These are phyloP conservation scores for Glaucomys volans DNA, from an alignment of 2,113 vertebrate genomes.

Conservation along the genomic window DNA sequence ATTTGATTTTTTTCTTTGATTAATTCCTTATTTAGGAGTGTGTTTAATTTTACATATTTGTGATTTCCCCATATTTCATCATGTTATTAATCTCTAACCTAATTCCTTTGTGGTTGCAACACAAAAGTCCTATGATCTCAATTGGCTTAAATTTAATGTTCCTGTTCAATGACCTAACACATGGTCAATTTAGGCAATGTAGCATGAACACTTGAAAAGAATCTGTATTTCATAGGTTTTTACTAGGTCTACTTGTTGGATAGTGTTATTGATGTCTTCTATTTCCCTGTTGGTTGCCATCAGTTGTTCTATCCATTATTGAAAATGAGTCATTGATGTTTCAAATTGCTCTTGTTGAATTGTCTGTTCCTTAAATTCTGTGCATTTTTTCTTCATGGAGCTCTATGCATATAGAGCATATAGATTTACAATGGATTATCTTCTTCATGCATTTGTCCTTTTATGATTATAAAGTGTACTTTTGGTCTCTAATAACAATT, in stretches of 20 bases:
- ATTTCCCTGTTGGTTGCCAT: background rate
- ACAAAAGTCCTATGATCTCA: background rate
- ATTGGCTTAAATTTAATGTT: background rate
- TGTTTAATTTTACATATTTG: background rate
- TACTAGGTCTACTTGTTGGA: background rate
- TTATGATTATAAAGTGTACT: background rate
- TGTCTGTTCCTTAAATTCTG: background rate
- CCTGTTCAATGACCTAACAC: background rate
- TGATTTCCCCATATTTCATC: background rate
- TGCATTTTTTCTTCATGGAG: background rate
- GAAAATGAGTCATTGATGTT: background rate
- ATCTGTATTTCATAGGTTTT: background rate
- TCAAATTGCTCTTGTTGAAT: background rate
- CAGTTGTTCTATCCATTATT: background rate
- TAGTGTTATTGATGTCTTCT: background rate
- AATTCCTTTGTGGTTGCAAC: background rate
- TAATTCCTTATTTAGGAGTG: background rate
- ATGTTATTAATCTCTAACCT: background rate
- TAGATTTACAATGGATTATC: background rate
- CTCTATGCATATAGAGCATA: background rate
- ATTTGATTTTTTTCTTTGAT: background rate
- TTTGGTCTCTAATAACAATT: background rate
- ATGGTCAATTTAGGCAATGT: background rate
- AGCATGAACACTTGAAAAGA: background rate
- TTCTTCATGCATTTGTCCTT: background rate